A percentile compares a stretch with the other conserved stretches of the same genome.
These are phyloP conservation scores for Agonopterix arenella DNA, from an alignment of 2,888 invertebrate species.

Conservation along the genomic window DNA sequence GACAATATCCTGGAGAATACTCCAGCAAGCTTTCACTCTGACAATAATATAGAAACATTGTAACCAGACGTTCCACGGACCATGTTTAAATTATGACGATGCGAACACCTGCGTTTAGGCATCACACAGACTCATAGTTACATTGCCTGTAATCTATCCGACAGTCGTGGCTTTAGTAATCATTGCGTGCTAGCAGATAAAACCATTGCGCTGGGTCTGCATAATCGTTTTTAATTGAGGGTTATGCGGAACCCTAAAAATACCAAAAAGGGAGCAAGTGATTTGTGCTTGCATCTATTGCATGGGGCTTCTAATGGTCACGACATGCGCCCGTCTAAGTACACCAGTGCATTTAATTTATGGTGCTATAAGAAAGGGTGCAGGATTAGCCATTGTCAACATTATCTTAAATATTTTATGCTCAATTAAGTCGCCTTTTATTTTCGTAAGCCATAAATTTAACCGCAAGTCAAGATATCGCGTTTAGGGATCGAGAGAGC, in stretches of 20 bases:
- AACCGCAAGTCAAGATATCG: slow-evolving; percentile 31
- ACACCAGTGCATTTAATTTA: slow-evolving; percentile 63
- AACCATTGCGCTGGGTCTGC: too few species aligned
- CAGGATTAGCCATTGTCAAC: slow-evolving; percentile 60
- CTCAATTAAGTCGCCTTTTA: slow-evolving; percentile 51
- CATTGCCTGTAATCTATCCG: too few species aligned
- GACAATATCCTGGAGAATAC: too few species aligned
- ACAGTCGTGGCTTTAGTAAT: too few species aligned
- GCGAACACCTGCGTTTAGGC: too few species aligned
- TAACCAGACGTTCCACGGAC: too few species aligned
- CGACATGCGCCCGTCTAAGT: slow-evolving; percentile 48
- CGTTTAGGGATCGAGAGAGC: slow-evolving; percentile 23
- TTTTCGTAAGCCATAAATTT: slow-evolving; percentile 51
- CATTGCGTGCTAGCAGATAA: too few species aligned
- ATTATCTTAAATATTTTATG: slow-evolving; percentile 67
- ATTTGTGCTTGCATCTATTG: slow-evolving; percentile 56
- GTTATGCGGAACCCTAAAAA: not conserved
- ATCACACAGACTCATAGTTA: too few species aligned
- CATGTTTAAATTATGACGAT: too few species aligned
- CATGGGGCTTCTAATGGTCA: slow-evolving; percentile 58
- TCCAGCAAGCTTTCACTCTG: too few species aligned
- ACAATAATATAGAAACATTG: too few species aligned
- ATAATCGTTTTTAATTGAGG: too few species aligned
- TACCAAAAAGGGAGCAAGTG: slow-evolving; percentile 23
- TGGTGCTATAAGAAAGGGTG: slow-evolving; percentile 55